These are phyloP conservation scores for Tetropium fuscum DNA, from an alignment of 2,888 invertebrate species.

Conservation along the genomic window DNA sequence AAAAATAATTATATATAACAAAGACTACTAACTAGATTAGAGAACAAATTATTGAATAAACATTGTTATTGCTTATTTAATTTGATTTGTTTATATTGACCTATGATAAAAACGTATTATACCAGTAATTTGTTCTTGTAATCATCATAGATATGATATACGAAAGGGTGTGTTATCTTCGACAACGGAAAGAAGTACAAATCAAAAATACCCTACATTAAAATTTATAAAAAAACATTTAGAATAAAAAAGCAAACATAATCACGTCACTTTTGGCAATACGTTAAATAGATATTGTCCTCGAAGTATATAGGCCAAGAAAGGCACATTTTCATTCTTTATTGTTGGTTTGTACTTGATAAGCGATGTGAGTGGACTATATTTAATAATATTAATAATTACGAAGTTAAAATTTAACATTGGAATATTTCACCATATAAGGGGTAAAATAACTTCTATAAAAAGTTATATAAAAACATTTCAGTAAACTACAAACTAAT, in stretches of 20 bases:
- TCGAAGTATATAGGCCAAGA: slow-evolving; percentile 41
- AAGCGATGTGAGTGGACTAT: slow-evolving; percentile 1
- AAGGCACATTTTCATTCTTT: slow-evolving; percentile 47
- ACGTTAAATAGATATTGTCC: slow-evolving; percentile 51
- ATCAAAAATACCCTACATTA: slow-evolving; percentile 46
- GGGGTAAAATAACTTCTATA: slow-evolving; percentile 21
- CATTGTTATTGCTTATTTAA: no score
- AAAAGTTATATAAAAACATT: slow-evolving; percentile 35
- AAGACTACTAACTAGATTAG: no score
- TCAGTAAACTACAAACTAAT: slow-evolving; percentile 34
- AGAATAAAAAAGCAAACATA: slow-evolving; percentile 29
- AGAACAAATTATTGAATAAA: not conserved
- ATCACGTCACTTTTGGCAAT: slow-evolving; percentile 59
- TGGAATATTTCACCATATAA: slow-evolving; percentile 22
- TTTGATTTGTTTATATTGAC: no score
- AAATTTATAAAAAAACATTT: slow-evolving; percentile 35
- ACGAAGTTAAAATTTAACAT: slow-evolving; percentile 28
- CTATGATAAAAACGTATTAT: no score
- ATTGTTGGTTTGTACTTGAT: slow-evolving; percentile 53
- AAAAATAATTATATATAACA: no score
- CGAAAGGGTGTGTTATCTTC: not conserved
- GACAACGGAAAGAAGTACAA: slow-evolving; percentile 42
- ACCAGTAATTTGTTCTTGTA: no score
- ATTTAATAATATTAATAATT: slow-evolving; percentile 36
- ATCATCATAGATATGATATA: no score